A percentile compares a stretch with the other conserved stretches of the same genome.
phyloP scores from a whole-genome alignment of 2,888 invertebrate genomes.

The Pollenia labialis region DNA sequence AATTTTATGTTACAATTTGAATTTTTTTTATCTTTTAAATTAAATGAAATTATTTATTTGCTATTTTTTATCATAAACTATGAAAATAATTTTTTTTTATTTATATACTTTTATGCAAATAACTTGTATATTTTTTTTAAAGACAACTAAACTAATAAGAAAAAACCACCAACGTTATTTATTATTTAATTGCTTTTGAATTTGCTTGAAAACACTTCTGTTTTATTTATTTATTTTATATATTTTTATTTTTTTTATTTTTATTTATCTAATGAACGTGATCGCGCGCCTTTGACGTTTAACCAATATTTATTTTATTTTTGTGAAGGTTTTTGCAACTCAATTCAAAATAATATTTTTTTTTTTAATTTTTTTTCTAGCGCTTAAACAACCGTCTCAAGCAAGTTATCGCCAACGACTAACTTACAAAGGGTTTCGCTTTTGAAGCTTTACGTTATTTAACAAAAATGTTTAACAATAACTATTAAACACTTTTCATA shows the following conservation, averaged over 20 bases:
- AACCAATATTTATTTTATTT: constrained; percentile 14
- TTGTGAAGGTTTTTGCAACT: constrained; percentile 54
- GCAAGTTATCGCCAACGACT: constrained; percentile 83
- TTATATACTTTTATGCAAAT: constrained; percentile 47
- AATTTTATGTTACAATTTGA: constrained; percentile 1
- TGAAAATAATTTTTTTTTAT: constrained; percentile 13
- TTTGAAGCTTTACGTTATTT: constrained; percentile 78
- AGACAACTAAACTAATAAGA: not conserved
- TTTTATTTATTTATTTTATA: constrained; percentile 54
- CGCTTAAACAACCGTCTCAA: constrained; percentile 80
- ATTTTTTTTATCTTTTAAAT: not conserved
- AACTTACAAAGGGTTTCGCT: constrained; percentile 81
- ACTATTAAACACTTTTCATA: constrained; percentile 19
- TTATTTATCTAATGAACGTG: constrained; percentile 27
- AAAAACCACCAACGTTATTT: constrained; percentile 47
- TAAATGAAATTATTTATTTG: not conserved
- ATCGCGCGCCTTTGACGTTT: constrained; percentile 54
- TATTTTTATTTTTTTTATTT: constrained; percentile 3
- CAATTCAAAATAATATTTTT: constrained; percentile 51
- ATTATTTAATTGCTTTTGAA: constrained; percentile 63
- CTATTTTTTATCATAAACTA: constrained; percentile 15
- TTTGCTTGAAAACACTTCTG: constrained; percentile 67
- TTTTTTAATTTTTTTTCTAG: constrained; percentile 57
- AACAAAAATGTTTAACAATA: not conserved
- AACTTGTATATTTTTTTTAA: constrained; percentile 27